These are phyloP conservation scores for Galeopterus variegatus DNA, from an alignment of 2,113 vertebrate genomes.

Conservation along the genomic window DNA sequence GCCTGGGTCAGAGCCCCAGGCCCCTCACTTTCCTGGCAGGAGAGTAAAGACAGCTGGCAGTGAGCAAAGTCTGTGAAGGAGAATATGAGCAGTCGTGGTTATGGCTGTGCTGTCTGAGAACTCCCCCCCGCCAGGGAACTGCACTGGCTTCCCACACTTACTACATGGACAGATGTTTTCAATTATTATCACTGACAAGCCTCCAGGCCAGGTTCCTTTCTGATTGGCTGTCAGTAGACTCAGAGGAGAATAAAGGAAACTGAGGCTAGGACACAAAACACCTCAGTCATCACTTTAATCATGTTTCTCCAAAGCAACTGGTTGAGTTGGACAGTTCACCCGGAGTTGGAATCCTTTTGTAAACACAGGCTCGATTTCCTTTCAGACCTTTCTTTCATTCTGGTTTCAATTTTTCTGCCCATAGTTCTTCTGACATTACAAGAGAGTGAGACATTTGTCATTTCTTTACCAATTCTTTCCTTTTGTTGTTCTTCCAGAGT, in stretches of 20 bases:
- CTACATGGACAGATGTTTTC: slow-evolving; percentile 84
- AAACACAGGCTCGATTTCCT: slow-evolving; percentile 83
- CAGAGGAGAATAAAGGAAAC: slow-evolving; percentile 84
- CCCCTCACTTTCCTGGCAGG: slow-evolving; percentile 82
- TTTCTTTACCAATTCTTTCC: slow-evolving; percentile 79
- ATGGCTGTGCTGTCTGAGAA: slow-evolving; percentile 79
- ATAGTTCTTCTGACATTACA: slow-evolving; percentile 75
- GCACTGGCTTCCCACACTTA: slow-evolving; percentile 82
- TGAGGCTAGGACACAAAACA: slow-evolving; percentile 83
- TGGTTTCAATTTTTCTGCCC: slow-evolving; percentile 80
- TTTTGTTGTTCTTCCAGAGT: slow-evolving; percentile 75
- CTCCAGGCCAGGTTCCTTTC: slow-evolving; percentile 82
- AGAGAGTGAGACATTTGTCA: slow-evolving; percentile 82
- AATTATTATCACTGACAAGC: slow-evolving; percentile 86
- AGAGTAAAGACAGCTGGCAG: slow-evolving; percentile 84
- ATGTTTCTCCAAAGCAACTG: slow-evolving; percentile 81
- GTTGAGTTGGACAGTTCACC: slow-evolving; percentile 82
- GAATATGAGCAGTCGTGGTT: slow-evolving; percentile 81
- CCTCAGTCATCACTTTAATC: slow-evolving; percentile 85
- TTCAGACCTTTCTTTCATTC: slow-evolving; percentile 81
- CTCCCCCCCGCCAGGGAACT: slow-evolving; percentile 78
- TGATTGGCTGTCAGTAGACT: slow-evolving; percentile 81
- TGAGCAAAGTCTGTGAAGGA: slow-evolving; percentile 81
- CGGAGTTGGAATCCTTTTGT: slow-evolving; percentile 79
- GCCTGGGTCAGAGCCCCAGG: slow-evolving; percentile 81